Base-by-base conservation (phyloP, 1,140 invertebrate genomes). In the Cydia fagiglandana region DNA sequence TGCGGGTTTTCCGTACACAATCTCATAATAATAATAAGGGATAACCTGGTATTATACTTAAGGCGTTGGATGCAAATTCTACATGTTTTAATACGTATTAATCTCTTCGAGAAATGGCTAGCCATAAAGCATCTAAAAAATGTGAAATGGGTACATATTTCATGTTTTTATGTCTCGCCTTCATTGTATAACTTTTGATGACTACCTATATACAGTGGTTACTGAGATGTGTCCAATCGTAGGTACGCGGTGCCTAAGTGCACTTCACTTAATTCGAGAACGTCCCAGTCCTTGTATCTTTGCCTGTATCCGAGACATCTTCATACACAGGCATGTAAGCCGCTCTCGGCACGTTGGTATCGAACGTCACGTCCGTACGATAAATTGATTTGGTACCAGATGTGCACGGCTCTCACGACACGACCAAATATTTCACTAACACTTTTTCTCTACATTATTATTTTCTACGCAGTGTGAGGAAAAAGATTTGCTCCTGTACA, bases 371-470 rank as follows among this genome's bases (percentile, higher is more conserved):
- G 86, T 87, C 77, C 80, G 64, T 70, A 80, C 83, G 78, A 89
- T 89, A 89, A 89, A 89, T 89, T 89, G 88, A 89, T 87, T 79
- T 88, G 78, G 80, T 81, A 85, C 75, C 88, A 88, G 85, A 86
- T 89, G 86, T 82, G 83, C 83, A 79, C 84, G 75, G 78, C 64
- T 75, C 77, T 80, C 66, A 70, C 66, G 75, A 84, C 78, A 81
- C 76, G 79, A 82, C 83, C 84, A 82, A 80, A 85, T 83, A 85
- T 86, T 84, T 75, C 80, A 80, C 84, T 79, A 73, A 56, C 64
- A 70, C 50, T 66, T 73, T 73, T 79, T 75, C 81, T 81, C 84
- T 77, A 84, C 82, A 83, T 85, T 87, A 86, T 86, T 85, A 85
- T 86, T 87, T 85, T 80, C 47, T 66, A 50, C 64, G 74, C 20